Percentiles rank a stretch among this genome's conserved stretches.
Conservation (phyloP, 2,113 vertebrate species). For the Micronycteris hirsuta region DNA sequence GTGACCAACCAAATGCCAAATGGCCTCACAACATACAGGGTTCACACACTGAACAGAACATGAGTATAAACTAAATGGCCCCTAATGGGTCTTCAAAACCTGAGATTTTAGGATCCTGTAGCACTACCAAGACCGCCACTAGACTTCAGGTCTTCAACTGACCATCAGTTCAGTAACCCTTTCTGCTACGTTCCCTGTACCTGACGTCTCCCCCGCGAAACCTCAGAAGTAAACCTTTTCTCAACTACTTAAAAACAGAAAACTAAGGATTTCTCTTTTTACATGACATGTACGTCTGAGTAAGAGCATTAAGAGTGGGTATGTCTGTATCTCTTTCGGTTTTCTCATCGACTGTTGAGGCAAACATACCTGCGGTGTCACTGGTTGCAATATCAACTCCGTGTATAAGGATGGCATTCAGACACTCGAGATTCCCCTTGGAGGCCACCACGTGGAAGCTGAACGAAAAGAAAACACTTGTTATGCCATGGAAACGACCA, state of each 20-base stretch:
- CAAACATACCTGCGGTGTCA: slow-evolving; percentile 89
- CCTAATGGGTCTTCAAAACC: background rate
- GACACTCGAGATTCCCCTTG: slow-evolving; percentile 93
- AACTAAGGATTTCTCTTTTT: background rate
- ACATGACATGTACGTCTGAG: background rate
- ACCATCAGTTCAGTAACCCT: background rate
- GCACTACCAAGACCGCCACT: background rate
- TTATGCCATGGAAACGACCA: background rate
- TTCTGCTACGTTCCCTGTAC: background rate
- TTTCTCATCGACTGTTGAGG: rapidly evolving
- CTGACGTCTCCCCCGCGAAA: background rate
- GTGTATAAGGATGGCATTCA: slow-evolving; percentile 91
- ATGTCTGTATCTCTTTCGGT: background rate
- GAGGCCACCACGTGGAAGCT: slow-evolving; percentile 96
- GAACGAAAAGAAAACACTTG: background rate
- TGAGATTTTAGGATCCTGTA: background rate
- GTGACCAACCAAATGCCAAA: background rate
- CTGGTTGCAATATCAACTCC: slow-evolving; percentile 90
- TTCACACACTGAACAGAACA: background rate
- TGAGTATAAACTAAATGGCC: background rate
- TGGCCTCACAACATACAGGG: background rate
- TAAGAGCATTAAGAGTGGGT: background rate
- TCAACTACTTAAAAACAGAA: background rate
- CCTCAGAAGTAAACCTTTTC: background rate
- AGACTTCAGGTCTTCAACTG: background rate